Percentiles rank a stretch among this genome's conserved stretches.
These are phyloP conservation scores for Isotomurus palustris DNA, from an alignment of 2,888 invertebrate genomes.

Conservation along the genomic window DNA sequence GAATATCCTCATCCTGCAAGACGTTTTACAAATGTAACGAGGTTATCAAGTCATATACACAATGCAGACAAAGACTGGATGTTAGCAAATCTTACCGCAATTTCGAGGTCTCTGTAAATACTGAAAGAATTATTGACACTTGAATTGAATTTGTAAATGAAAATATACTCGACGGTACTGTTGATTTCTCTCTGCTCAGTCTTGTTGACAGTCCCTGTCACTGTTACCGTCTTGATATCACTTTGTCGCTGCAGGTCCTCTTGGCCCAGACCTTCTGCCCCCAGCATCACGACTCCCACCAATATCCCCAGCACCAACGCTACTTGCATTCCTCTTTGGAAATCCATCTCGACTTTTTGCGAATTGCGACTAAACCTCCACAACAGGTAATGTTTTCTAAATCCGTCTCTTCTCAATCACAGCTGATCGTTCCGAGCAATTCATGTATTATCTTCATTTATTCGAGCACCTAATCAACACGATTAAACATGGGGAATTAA, in stretches of 20 bases:
- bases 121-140: background rate
- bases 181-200: conserved; percentile 7
- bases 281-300: background rate
- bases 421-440: too few species aligned
- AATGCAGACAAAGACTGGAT: background rate
- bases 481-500: too few species aligned
- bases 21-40: background rate
- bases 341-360: too few species aligned
- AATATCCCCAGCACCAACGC: too few species aligned
- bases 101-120: background rate
- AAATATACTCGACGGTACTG: conserved; percentile 25
- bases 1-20: conserved; percentile 39
- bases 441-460: too few species aligned
- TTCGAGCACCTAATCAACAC: too few species aligned
- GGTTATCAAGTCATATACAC: background rate
- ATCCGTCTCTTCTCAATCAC: too few species aligned
- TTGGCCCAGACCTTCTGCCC: background rate
- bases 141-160: conserved; percentile 20
- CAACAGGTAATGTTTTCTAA: too few species aligned
- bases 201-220: conserved; percentile 11
- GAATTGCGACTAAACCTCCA: too few species aligned
- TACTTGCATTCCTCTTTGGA: too few species aligned
- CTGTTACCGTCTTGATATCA: conserved; percentile 1
- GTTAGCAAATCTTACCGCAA: background rate
- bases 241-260: background rate